Evolutionary conservation across 1,140 invertebrate species (phyloP).

Genomic region (Teleogryllus occipitalis): DNA sequence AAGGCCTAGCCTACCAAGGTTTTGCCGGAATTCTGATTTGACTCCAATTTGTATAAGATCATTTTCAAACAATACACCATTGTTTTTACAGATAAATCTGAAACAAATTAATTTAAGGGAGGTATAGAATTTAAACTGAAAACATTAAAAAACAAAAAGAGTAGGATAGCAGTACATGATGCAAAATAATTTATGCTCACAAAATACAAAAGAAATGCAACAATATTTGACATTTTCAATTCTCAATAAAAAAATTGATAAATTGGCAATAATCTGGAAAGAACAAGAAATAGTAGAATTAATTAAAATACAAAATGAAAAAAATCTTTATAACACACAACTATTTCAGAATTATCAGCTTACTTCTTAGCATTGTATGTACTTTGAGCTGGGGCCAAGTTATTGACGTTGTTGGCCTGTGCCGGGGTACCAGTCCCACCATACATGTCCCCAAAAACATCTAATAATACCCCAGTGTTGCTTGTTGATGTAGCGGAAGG

Average conservation of each 20-base stretch:
- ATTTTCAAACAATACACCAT: slow-evolving; percentile 97
- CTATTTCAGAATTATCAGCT: slow-evolving; percentile 23
- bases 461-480: slow-evolving; percentile 70
- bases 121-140: no score
- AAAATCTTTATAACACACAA: neutral
- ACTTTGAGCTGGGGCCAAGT: slow-evolving; percentile 44
- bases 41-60: slow-evolving; percentile 97
- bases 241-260: no score
- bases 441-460: slow-evolving; percentile 84
- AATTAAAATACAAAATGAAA: neutral
- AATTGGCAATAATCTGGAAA: neutral
- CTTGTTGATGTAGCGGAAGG: slow-evolving; percentile 39
- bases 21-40: slow-evolving; percentile 92
- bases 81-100: slow-evolving; percentile 94
- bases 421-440: slow-evolving; percentile 45
- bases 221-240: no score
- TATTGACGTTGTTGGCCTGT: slow-evolving; percentile 41
- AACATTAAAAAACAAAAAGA: no score
- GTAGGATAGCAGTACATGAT: no score
- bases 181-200: no score
- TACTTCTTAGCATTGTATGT: slow-evolving; percentile 79
- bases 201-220: no score
- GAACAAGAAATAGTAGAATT: neutral
- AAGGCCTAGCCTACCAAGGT: slow-evolving; percentile 87
- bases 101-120: slow-evolving; percentile 25